Evolutionary conservation across 2,113 vertebrate species (phyloP).

Genomic region (Brachirus orientalis): DNA sequence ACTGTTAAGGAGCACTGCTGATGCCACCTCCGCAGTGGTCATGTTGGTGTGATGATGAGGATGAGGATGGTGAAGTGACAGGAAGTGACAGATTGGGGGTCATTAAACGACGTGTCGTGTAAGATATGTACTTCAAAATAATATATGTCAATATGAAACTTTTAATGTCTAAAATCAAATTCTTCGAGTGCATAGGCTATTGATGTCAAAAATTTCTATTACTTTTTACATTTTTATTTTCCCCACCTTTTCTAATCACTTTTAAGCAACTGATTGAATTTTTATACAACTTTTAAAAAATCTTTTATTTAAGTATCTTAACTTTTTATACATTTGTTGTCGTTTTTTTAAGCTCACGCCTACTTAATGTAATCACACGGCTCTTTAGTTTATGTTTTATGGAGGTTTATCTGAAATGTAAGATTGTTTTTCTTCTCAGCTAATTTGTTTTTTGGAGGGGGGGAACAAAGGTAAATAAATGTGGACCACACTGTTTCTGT

Average conservation of each 20-base stretch:
- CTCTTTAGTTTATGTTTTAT: constrained; percentile 63
- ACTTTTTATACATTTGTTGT: constrained; percentile 77
- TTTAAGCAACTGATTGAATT: constrained; percentile 60
- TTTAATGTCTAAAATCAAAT: constrained; percentile 50
- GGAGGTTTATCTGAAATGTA: constrained; percentile 70
- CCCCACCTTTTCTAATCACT: constrained; percentile 70
- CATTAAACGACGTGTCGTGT: constrained; percentile 61
- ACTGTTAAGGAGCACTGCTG: constrained; percentile 30
- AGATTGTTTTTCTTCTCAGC: constrained; percentile 65
- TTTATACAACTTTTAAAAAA: constrained; percentile 72
- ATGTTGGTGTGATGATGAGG: background rate
- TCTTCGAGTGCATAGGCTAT: constrained; percentile 54
- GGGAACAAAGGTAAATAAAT: constrained; percentile 72
- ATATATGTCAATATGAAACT: constrained; percentile 76
- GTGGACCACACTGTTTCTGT: constrained; percentile 51
- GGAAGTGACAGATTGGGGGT: constrained; percentile 62
- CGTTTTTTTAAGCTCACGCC: constrained; percentile 70
- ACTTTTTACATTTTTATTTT: constrained; percentile 62
- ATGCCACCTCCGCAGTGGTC: constrained; percentile 1
- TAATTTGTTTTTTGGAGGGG: constrained; percentile 58
- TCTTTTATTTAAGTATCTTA: constrained; percentile 79
- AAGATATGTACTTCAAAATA: constrained; percentile 78
- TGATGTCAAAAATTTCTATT: constrained; percentile 73
- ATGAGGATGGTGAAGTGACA: constrained; percentile 2
- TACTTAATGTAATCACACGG: constrained; percentile 74